phyloP scores from a whole-genome alignment of 2,113 vertebrate species.

The Antechinus stuartii region DNA sequence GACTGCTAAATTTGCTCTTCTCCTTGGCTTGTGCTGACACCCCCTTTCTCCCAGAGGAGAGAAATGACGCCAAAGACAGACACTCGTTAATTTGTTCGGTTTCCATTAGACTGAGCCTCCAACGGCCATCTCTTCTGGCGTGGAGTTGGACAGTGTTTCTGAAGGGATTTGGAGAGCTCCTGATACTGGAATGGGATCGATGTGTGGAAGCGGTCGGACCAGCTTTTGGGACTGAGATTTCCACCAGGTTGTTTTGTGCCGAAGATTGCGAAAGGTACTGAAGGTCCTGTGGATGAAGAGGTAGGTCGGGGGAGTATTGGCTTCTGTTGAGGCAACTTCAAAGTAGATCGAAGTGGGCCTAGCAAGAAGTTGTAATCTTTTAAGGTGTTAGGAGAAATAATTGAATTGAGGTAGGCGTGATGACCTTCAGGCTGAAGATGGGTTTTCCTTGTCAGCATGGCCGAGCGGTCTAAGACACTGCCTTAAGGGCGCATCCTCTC shows the following conservation, averaged over 20 bases:
- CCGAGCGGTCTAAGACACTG: slow-evolving; percentile 87
- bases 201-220: not conserved
- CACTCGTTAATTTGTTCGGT: not conserved
- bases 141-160: not conserved
- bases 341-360: not conserved
- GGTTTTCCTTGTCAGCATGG: slow-evolving; percentile 64
- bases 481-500: slow-evolving; percentile 85
- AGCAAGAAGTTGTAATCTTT: not conserved
- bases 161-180: not conserved
- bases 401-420: rapidly evolving
- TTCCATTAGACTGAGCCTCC: not conserved
- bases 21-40: not conserved
- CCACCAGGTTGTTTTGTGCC: not conserved
- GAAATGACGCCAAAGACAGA: not conserved
- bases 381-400: not conserved
- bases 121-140: not conserved
- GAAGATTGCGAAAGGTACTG: not conserved
- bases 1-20: not conserved
- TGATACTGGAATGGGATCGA: not conserved
- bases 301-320: not conserved
- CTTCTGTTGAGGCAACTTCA: not conserved
- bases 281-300: not conserved
- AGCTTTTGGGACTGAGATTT: not conserved
- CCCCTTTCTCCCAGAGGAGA: not conserved
- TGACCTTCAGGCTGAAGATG: rapidly evolving